Conservation (phyloP, 2,888 invertebrate species). For the Erynnis tages region DNA sequence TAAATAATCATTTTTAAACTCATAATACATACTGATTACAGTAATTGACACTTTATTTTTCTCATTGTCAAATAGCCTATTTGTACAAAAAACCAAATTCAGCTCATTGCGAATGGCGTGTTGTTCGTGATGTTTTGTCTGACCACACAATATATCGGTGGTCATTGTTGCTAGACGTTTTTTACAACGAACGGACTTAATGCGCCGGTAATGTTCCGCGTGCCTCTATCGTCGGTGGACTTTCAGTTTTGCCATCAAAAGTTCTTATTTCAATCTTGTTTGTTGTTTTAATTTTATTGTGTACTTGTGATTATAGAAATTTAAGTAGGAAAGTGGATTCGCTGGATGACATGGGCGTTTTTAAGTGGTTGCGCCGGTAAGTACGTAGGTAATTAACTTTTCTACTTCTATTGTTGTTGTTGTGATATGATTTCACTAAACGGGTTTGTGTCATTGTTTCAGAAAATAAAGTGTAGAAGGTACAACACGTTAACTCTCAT, state of each 20-base stretch:
- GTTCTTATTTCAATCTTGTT: slow-evolving; percentile 41
- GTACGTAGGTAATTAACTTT: slow-evolving; percentile 39
- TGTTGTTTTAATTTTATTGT: slow-evolving; percentile 20
- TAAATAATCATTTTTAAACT: too few species aligned
- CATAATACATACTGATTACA: too few species aligned
- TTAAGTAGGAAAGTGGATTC: slow-evolving; percentile 56
- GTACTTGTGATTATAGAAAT: slow-evolving; percentile 14
- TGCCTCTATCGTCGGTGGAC: slow-evolving; percentile 48
- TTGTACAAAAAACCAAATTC: slow-evolving; percentile 79
- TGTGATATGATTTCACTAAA: background rate
- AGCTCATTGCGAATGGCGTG: slow-evolving; percentile 76
- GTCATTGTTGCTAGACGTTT: slow-evolving; percentile 77
- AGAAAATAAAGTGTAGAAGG: background rate
- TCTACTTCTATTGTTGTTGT: slow-evolving; percentile 4
- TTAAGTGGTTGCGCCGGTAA: slow-evolving; percentile 78
- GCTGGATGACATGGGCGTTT: slow-evolving; percentile 71
- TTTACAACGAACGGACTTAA: slow-evolving; percentile 57
- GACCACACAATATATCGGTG: slow-evolving; percentile 78
- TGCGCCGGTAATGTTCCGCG: slow-evolving; percentile 73
- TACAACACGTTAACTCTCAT: too few species aligned
- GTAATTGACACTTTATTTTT: too few species aligned
- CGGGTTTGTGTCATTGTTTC: slow-evolving; percentile 8
- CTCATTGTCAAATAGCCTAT: too few species aligned
- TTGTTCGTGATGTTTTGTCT: slow-evolving; percentile 78
- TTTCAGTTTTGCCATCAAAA: slow-evolving; percentile 50